Evolutionary conservation across 2,888 invertebrate species (phyloP).

Genomic region (Hyposoter didymator): DNA sequence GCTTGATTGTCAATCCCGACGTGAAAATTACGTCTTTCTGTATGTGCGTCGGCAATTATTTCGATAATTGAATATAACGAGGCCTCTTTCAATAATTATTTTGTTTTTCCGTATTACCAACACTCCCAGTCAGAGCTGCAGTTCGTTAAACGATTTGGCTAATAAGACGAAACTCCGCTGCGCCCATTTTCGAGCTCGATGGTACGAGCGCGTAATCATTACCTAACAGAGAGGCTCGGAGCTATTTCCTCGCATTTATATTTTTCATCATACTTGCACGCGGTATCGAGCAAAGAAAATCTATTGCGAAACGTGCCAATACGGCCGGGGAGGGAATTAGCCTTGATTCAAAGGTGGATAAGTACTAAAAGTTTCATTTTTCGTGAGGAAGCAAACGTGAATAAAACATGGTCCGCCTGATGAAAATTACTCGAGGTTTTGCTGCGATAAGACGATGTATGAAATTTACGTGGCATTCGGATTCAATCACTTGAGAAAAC

Average conservation of each 20-base stretch:
- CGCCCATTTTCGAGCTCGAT: not conserved
- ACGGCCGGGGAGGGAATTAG: not conserved
- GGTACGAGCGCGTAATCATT: constrained; percentile 5
- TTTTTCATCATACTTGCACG: not conserved
- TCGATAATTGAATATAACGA: constrained; percentile 27
- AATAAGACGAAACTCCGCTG: not conserved
- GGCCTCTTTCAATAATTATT: constrained; percentile 2
- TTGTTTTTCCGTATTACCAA: constrained; percentile 30
- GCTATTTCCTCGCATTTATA: not conserved
- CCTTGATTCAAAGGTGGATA: not conserved
- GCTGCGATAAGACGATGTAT: not conserved
- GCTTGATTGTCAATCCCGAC: not conserved
- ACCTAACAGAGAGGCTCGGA: not conserved
- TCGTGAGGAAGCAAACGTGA: not conserved
- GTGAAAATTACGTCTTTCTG: not conserved
- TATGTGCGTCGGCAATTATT: not conserved
- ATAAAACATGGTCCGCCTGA: not conserved
- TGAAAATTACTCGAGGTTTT: not conserved
- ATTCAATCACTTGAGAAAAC: not conserved
- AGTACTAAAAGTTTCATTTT: not conserved
- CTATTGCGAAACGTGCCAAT: not conserved
- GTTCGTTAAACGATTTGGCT: constrained; percentile 31
- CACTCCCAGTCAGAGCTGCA: not conserved
- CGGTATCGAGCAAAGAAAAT: not conserved
- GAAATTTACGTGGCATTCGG: not conserved